A percentile compares a stretch with the other conserved stretches of the same genome.
These are phyloP conservation scores for Bucorvus abyssinicus DNA, from an alignment of 2,797 vertebrate species.

Conservation along the genomic window DNA sequence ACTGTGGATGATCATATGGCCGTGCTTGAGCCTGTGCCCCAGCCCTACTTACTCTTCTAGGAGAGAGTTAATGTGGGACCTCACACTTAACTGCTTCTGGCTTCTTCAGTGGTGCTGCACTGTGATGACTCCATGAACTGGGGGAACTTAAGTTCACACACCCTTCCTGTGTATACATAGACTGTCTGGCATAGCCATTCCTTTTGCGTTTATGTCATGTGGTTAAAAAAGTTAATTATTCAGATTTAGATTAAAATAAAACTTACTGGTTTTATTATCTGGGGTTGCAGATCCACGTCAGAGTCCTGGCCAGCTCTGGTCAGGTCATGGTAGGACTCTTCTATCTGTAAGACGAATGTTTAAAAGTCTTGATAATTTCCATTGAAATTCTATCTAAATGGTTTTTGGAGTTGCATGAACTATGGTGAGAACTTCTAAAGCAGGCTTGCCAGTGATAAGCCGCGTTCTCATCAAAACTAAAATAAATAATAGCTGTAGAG, in stretches of 20 bases:
- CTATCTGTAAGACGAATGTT: neutral
- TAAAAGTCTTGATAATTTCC: neutral
- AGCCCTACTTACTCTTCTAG: neutral
- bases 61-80: neutral
- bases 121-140: neutral
- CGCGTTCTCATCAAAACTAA: neutral
- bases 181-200: neutral
- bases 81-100: neutral
- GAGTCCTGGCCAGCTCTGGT: neutral
- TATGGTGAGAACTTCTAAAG: neutral
- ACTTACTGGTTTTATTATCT: too few species aligned
- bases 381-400: neutral
- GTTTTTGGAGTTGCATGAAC: neutral
- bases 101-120: neutral
- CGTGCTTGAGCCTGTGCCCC: neutral
- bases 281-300: neutral
- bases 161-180: neutral
- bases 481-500: neutral
- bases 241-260: neutral
- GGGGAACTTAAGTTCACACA: neutral
- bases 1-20: neutral
- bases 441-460: neutral
- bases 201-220: neutral
- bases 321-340: neutral
- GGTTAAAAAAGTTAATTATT: neutral